Percentiles rank a stretch among this genome's conserved stretches.
phyloP scores from a whole-genome alignment of 2,113 vertebrate species.

The Carassius auratus region DNA sequence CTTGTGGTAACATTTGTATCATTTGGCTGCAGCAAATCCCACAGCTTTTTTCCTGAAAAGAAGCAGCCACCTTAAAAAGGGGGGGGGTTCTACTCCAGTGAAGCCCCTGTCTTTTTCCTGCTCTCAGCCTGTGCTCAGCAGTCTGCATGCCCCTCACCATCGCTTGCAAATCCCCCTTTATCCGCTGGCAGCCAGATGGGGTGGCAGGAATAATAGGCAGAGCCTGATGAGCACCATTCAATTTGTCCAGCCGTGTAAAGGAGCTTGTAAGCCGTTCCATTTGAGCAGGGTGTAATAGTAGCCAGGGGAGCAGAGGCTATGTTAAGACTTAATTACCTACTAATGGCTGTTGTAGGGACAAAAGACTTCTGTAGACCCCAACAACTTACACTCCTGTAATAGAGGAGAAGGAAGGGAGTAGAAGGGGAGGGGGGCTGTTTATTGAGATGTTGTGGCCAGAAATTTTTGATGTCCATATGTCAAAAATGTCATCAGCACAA shows the following conservation, averaged over 20 bases:
- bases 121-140: constrained; percentile 44
- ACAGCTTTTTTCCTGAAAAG: constrained; percentile 76
- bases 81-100: constrained; percentile 68
- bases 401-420: constrained; percentile 2
- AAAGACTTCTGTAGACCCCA: constrained; percentile 73
- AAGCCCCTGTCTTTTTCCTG: constrained; percentile 56
- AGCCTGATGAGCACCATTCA: constrained; percentile 83
- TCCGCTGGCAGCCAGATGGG: constrained; percentile 83
- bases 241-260: constrained; percentile 89
- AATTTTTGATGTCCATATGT: constrained; percentile 6
- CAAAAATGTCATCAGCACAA: constrained; percentile 2
- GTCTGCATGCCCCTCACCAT: constrained; percentile 77
- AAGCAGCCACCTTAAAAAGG: constrained; percentile 62
- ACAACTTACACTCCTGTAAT: constrained; percentile 53
- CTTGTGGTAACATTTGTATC: constrained; percentile 87
- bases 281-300: constrained; percentile 83
- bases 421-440: constrained; percentile 22
- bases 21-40: constrained; percentile 79
- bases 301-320: constrained; percentile 82
- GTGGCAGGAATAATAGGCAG: constrained; percentile 76
- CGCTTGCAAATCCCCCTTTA: constrained; percentile 81
- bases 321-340: constrained; percentile 93
- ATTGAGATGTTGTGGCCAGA: constrained; percentile 3
- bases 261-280: constrained; percentile 80
- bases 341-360: constrained; percentile 86